Conservation (phyloP, 2,113 vertebrate species). For the Paracanthobrama guichenoti region DNA sequence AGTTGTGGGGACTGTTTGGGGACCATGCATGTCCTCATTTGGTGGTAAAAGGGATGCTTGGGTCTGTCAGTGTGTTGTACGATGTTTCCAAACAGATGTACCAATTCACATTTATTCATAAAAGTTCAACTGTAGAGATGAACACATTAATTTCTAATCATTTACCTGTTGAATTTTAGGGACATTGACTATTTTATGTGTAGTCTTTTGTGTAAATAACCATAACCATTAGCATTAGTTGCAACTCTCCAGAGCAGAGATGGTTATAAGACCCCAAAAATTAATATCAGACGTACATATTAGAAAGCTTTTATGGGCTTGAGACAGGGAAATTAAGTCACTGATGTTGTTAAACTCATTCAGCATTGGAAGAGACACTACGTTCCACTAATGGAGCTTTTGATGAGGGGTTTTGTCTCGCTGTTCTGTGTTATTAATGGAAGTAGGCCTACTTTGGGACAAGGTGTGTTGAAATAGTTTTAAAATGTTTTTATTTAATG, state of each 20-base stretch:
- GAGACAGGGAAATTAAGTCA: neutral
- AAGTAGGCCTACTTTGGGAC: neutral
- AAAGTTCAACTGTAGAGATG: neutral
- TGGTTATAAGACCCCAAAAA: neutral
- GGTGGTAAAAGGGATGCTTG: neutral
- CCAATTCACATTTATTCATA: neutral
- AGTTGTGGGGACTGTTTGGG: constrained; percentile 23
- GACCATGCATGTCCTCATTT: constrained; percentile 27
- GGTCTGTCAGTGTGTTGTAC: neutral
- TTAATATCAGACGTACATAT: neutral
- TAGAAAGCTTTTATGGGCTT: neutral
- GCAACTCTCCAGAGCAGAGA: neutral
- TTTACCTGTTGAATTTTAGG: neutral
- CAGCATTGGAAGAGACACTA: neutral
- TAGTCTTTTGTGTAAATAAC: neutral
- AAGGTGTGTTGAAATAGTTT: neutral
- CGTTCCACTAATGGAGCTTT: neutral
- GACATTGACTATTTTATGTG: neutral
- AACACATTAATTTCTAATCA: neutral
- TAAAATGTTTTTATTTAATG: neutral
- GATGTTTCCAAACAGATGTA: neutral
- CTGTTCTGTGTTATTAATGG: neutral
- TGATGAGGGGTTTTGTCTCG: neutral
- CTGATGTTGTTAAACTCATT: constrained; percentile 21
- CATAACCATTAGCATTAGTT: neutral